A percentile compares a stretch with the other conserved stretches of the same genome.
Evolutionary conservation across 2,113 vertebrate species (phyloP).

Genomic region (Corydoras sp.): DNA sequence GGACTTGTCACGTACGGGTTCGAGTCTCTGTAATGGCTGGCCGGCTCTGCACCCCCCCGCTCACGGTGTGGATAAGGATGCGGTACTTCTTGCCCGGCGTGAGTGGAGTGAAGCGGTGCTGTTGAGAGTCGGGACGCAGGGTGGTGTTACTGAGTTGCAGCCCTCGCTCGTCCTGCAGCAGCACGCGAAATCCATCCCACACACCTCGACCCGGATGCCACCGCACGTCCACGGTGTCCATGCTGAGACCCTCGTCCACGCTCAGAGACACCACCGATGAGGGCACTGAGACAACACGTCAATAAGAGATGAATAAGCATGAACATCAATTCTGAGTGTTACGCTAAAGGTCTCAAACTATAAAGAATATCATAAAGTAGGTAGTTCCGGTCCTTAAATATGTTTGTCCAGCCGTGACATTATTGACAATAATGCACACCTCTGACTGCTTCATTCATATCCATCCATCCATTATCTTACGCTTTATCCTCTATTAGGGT

Average conservation of each 20-base stretch:
- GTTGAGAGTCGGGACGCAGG: constrained; percentile 57
- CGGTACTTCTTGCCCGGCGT: constrained; percentile 81
- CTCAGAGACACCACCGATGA: constrained; percentile 65
- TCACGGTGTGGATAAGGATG: constrained; percentile 78
- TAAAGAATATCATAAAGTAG: too few species aligned
- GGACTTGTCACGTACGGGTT: constrained; percentile 68
- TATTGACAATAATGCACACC: too few species aligned
- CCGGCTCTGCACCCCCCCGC: constrained; percentile 76
- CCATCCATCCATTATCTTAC: too few species aligned
- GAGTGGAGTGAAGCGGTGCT: constrained; percentile 75
- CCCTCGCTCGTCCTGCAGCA: constrained; percentile 76
- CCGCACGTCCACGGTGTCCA: constrained; percentile 72
- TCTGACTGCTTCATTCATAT: too few species aligned
- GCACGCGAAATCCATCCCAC: constrained; percentile 78
- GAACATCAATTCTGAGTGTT: too few species aligned
- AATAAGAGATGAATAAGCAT: too few species aligned
- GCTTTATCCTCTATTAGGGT: too few species aligned
- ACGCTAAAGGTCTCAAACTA: too few species aligned
- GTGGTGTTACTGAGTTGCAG: constrained; percentile 71
- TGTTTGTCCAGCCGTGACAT: too few species aligned
- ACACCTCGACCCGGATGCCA: constrained; percentile 81
- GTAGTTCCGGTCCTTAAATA: too few species aligned
- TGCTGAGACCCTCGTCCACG: constrained; percentile 68
- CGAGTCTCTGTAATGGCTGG: constrained; percentile 65
- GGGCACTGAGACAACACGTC: constrained; percentile 50